Conservation (phyloP, 2,797 vertebrate genomes). For the Galaxias olidus region DNA sequence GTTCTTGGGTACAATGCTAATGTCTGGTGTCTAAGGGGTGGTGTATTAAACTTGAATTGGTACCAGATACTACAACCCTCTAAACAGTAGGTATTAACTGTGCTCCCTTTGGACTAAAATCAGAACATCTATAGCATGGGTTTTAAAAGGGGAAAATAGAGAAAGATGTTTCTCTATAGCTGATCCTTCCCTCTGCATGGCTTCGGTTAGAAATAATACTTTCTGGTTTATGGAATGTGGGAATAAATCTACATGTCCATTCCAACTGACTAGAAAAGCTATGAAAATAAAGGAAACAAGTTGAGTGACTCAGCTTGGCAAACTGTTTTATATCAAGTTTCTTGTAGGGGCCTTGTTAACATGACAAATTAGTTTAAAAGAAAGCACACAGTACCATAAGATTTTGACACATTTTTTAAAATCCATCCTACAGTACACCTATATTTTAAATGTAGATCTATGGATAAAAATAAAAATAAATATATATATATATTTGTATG, state of each 20-base stretch:
- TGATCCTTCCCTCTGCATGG: constrained; percentile 32
- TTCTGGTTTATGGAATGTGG: constrained; percentile 29
- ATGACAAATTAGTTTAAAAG: too few species aligned
- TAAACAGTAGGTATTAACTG: not conserved
- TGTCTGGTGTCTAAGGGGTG: constrained; percentile 9
- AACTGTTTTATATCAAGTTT: not conserved
- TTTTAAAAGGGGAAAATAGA: constrained; percentile 14
- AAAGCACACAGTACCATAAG: too few species aligned
- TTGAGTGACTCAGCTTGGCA: constrained; percentile 25
- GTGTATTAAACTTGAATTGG: not conserved
- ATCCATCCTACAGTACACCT: not conserved
- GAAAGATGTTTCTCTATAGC: constrained; percentile 16
- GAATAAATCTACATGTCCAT: constrained; percentile 51
- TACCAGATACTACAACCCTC: constrained; percentile 6
- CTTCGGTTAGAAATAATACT: constrained; percentile 33
- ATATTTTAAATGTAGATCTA: too few species aligned
- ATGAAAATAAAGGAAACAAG: constrained; percentile 53
- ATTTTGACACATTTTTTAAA: constrained; percentile 22
- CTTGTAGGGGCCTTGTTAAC: too few species aligned
- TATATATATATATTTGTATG: too few species aligned
- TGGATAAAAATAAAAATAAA: too few species aligned
- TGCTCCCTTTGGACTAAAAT: constrained; percentile 15
- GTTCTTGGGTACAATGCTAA: constrained; percentile 3
- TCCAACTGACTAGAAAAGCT: constrained; percentile 58
- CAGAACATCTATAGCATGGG: constrained; percentile 9